A percentile compares a stretch with the other conserved stretches of the same genome.
phyloP scores from a whole-genome alignment of 2,113 vertebrate genomes.

The Xenus cinereus region DNA sequence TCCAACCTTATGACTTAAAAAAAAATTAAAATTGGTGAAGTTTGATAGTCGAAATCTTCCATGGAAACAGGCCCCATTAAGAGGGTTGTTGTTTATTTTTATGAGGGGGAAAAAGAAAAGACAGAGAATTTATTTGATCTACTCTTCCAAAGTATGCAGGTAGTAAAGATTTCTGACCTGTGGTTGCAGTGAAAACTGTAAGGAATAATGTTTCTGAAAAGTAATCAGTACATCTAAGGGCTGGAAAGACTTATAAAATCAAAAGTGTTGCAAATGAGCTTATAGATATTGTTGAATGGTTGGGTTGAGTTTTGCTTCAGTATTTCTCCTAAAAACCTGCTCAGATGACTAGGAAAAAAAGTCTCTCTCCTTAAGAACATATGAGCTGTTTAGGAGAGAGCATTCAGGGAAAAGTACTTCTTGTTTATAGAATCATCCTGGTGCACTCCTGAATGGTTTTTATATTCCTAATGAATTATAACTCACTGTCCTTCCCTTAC shows the following conservation, averaged over 20 bases:
- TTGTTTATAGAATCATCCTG: neutral
- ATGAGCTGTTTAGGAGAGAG: neutral
- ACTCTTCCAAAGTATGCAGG: neutral
- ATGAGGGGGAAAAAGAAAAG: neutral
- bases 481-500: neutral
- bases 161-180: neutral
- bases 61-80: neutral
- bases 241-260: neutral
- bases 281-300: neutral
- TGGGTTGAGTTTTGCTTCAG: neutral
- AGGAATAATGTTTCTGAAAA: neutral
- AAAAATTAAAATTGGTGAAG: neutral
- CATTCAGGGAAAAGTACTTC: neutral
- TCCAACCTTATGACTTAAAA: neutral
- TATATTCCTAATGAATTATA: neutral
- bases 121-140: neutral
- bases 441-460: neutral
- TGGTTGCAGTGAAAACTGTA: neutral
- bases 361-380: neutral
- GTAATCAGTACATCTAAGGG: neutral
- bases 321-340: neutral
- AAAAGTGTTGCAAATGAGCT: neutral
- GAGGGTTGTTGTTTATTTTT: neutral
- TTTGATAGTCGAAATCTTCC: neutral
- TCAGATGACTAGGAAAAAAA: neutral